Conservation (phyloP, 2,888 invertebrate species). For the Aleiodes alternator region DNA sequence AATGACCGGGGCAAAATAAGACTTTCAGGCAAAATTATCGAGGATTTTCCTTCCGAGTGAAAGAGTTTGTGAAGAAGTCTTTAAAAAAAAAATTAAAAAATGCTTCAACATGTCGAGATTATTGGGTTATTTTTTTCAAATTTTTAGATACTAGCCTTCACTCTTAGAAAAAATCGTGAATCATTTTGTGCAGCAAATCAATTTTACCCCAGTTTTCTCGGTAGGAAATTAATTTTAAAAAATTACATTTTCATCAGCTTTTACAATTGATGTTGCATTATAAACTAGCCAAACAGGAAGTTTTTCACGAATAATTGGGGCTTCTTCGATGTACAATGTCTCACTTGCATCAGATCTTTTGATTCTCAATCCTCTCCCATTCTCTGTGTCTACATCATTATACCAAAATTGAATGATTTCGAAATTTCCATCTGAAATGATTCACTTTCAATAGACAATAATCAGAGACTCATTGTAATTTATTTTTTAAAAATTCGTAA, state of each 20-base stretch:
- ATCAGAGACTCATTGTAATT: too few species aligned
- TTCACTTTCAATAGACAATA: too few species aligned
- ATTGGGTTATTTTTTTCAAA: background rate
- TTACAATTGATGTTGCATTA: background rate
- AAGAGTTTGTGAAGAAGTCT: too few species aligned
- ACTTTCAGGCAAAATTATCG: too few species aligned
- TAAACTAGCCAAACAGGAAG: slow-evolving; percentile 6
- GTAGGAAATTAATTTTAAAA: background rate
- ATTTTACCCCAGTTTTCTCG: too few species aligned
- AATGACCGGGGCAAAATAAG: background rate
- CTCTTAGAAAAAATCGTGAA: background rate
- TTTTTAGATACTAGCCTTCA: too few species aligned
- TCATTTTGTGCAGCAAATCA: too few species aligned
- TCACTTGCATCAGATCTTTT: background rate
- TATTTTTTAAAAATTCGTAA: background rate
- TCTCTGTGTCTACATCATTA: background rate
- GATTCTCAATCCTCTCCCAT: background rate
- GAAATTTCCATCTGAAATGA: background rate
- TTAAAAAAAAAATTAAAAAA: too few species aligned
- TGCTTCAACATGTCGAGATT: too few species aligned
- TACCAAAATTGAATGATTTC: slow-evolving; percentile 8
- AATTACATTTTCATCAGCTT: slow-evolving; percentile 8
- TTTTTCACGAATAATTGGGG: slow-evolving; percentile 1
- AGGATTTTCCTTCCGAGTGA: too few species aligned
- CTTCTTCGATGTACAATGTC: background rate